Conservation (phyloP, 2,113 vertebrate genomes). For the Osmerus mordax region DNA sequence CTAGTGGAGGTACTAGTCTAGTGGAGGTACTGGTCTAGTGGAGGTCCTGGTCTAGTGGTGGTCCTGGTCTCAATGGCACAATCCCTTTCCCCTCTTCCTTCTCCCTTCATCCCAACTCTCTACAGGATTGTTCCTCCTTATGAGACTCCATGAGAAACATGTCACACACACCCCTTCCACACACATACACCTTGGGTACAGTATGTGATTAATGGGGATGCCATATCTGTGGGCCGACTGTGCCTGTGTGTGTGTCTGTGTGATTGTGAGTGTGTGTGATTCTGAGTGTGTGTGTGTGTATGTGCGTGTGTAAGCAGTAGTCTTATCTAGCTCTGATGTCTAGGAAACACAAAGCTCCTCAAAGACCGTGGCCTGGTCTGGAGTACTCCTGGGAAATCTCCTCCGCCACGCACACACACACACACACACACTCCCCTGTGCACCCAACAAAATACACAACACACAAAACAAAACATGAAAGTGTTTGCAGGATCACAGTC, state of each 20-base stretch:
- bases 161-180: no score
- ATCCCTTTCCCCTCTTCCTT: no score
- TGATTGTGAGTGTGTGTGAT: neutral
- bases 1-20: no score
- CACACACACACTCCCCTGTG: neutral
- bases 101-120: no score
- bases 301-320: neutral
- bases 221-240: neutral
- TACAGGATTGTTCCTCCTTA: no score
- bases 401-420: neutral
- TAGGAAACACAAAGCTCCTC: neutral
- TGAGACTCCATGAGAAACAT: no score
- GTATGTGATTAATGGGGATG: conserved; percentile 1
- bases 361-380: conserved; percentile 5
- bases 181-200: neutral
- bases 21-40: no score
- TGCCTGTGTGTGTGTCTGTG: neutral
- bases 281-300: neutral
- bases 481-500: neutral
- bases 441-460: neutral
- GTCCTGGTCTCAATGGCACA: no score
- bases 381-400: neutral
- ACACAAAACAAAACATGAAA: neutral
- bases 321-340: conserved; percentile 3
- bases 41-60: no score